phyloP scores from a whole-genome alignment of 2,113 vertebrate genomes.

The Melanotaenia duboulayi region DNA sequence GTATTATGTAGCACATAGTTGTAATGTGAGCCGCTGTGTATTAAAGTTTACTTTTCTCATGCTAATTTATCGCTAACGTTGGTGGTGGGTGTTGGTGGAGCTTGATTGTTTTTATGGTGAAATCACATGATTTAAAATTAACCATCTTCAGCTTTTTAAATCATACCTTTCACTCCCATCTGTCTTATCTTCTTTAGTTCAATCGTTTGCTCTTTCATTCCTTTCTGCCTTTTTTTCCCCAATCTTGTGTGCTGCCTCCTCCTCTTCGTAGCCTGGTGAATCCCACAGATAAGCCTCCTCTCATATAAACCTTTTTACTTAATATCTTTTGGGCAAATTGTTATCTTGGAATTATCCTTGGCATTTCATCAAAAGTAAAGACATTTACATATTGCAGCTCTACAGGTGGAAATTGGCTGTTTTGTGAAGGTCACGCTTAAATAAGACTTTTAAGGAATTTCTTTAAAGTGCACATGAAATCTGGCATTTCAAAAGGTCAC shows the following conservation, averaged over 20 bases:
- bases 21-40: not conserved
- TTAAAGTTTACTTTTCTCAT: not conserved
- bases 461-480: constrained; percentile 14
- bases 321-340: constrained; percentile 2
- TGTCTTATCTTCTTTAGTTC: constrained; percentile 2
- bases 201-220: constrained; percentile 25
- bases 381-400: not conserved
- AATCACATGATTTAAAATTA: constrained; percentile 45
- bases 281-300: constrained; percentile 51
- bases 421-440: constrained; percentile 4
- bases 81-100: constrained; percentile 58
- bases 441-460: constrained; percentile 16
- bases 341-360: constrained; percentile 17
- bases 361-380: constrained; percentile 16
- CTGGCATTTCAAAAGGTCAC: constrained; percentile 51
- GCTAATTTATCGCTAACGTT: constrained; percentile 48
- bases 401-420: constrained; percentile 8
- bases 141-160: constrained; percentile 10
- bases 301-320: constrained; percentile 10
- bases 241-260: constrained; percentile 31
- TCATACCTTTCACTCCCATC: constrained; percentile 8
- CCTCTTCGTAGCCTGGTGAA: constrained; percentile 13
- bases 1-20: not conserved
- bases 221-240: constrained; percentile 5
- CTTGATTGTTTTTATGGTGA: constrained; percentile 31